A percentile compares a stretch with the other conserved stretches of the same genome.
Evolutionary conservation across 1,140 invertebrate genomes (phyloP).

Genomic region (Brachionus manjavacas): DNA sequence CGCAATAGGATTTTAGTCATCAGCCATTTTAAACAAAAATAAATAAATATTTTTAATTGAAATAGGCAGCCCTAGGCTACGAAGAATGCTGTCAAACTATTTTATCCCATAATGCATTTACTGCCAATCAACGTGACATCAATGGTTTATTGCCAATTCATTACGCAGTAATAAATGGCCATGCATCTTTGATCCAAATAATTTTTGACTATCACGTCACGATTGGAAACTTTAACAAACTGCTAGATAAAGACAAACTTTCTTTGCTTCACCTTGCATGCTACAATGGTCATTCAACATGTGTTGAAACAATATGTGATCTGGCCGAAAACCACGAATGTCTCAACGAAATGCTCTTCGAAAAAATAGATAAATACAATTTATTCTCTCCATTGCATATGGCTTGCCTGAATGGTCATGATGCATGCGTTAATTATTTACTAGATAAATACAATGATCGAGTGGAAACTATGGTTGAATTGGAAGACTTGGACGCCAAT

Average conservation of each 20-base stretch:
- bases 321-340: neutral
- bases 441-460: conserved; percentile 4
- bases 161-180: conserved; percentile 23
- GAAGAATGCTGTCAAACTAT: conserved; percentile 30
- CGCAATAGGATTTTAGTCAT: no score
- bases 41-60: neutral
- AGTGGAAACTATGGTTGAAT: neutral
- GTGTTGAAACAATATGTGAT: conserved; percentile 28
- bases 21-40: neutral
- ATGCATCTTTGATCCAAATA: neutral
- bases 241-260: conserved; percentile 4
- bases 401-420: conserved; percentile 23
- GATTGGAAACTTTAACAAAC: neutral
- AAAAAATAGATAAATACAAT: neutral
- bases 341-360: neutral
- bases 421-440: conserved; percentile 23
- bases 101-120: neutral
- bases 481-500: conserved; percentile 16
- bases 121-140: conserved; percentile 3
- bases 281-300: conserved; percentile 9
- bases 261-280: conserved; percentile 30
- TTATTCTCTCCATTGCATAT: conserved; percentile 20
- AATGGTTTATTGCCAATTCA: conserved; percentile 23
- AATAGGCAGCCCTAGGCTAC: conserved; percentile 22
- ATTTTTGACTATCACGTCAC: neutral